Percentiles rank a stretch among this genome's conserved stretches.
Conservation (phyloP, 2,797 vertebrate genomes). For the Dryobates pubescens region DNA sequence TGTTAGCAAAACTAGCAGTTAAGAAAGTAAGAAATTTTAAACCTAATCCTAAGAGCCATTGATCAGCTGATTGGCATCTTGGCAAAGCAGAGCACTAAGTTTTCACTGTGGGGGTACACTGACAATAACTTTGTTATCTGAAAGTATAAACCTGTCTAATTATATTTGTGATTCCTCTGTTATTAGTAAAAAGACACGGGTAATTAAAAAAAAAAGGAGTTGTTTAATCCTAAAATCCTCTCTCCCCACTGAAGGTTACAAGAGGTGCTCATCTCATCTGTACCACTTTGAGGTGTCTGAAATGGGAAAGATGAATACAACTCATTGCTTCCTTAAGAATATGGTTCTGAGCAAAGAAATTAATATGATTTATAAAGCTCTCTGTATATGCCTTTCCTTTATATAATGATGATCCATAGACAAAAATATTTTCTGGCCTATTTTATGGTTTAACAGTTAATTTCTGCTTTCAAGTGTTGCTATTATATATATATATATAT, state of each 20-base stretch:
- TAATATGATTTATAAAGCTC: background rate
- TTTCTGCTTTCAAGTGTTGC: background rate
- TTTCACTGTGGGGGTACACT: background rate
- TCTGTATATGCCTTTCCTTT: background rate
- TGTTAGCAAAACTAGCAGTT: background rate
- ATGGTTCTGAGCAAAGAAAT: background rate
- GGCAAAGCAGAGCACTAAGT: background rate
- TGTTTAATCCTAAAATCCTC: background rate
- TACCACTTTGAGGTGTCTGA: background rate
- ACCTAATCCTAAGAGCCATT: background rate
- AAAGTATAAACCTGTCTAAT: background rate
- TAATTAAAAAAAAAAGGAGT: background rate
- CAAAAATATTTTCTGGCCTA: background rate
- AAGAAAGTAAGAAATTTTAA: background rate
- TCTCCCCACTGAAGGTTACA: background rate
- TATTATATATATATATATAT: background rate
- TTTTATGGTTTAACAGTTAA: background rate
- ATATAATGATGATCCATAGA: background rate
- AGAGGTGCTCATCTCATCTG: background rate
- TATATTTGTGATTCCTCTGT: background rate
- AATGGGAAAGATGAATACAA: background rate
- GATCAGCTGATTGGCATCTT: background rate
- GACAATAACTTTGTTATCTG: background rate
- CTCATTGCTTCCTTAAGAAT: background rate
- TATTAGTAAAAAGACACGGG: background rate